These are phyloP conservation scores for Andrena minutula DNA, from an alignment of 2,888 invertebrate species.

Conservation along the genomic window DNA sequence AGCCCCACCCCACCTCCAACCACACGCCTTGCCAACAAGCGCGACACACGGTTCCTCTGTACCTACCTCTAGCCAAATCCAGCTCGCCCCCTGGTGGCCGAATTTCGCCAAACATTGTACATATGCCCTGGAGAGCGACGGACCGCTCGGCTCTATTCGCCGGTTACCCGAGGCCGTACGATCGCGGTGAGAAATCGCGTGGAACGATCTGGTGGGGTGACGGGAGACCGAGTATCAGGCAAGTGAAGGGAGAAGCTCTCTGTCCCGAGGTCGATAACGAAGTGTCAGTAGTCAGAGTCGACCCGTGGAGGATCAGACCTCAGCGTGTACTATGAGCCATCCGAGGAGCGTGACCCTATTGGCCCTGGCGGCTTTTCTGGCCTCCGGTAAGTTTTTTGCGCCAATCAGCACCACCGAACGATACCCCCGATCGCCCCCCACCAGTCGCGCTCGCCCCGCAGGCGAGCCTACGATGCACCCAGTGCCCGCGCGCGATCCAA, in stretches of 20 bases:
- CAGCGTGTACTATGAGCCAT: conserved; percentile 74
- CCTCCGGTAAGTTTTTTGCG: conserved; percentile 76
- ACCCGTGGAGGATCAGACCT: conserved; percentile 71
- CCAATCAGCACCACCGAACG: conserved; percentile 10
- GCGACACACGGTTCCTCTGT: not conserved
- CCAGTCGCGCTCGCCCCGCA: not conserved
- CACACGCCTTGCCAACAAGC: too few relatives aligned
- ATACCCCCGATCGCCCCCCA: conserved; percentile 18
- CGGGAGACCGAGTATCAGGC: conserved; percentile 44
- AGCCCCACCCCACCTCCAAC: too few relatives aligned
- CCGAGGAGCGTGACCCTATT: conserved; percentile 77
- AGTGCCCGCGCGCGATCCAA: not conserved
- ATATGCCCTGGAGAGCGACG: not conserved
- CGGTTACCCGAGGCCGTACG: conserved; percentile 49
- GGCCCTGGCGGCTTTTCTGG: conserved; percentile 78
- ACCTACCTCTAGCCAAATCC: not conserved
- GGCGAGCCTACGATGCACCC: not conserved
- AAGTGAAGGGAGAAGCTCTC: conserved; percentile 77
- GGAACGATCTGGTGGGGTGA: conserved; percentile 61
- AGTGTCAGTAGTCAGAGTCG: conserved; percentile 83
- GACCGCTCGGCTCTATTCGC: conserved; percentile 37
- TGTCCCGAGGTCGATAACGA: conserved; percentile 74
- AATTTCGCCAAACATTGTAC: not conserved
- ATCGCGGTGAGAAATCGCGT: conserved; percentile 45
- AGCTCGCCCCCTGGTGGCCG: not conserved